phyloP scores from a whole-genome alignment of 2,113 vertebrate genomes.

The Delphinapterus leucas region DNA sequence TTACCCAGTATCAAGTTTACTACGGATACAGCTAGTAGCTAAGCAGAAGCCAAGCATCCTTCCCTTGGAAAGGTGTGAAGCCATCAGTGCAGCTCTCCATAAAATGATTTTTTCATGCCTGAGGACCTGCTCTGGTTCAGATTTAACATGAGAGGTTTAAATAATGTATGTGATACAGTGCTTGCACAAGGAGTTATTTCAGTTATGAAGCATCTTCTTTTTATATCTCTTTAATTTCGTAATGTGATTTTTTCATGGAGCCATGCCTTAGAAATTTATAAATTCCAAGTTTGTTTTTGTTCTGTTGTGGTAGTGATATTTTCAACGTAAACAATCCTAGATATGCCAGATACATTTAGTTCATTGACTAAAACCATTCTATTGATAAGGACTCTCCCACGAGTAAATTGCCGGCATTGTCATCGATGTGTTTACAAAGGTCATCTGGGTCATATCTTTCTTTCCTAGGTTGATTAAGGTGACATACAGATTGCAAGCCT shows the following conservation, averaged over 20 bases:
- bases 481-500: not conserved
- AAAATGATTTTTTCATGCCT: not conserved
- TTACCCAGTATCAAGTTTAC: not conserved
- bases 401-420: not conserved
- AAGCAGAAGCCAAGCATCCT: not conserved
- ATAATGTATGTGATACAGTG: not conserved
- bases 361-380: not conserved
- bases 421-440: not conserved
- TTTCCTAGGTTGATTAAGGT: not conserved
- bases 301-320: not conserved
- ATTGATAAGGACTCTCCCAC: not conserved
- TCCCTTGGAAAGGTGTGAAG: not conserved
- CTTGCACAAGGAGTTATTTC: not conserved
- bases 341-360: not conserved
- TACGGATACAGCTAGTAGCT: not conserved
- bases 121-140: not conserved
- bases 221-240: not conserved
- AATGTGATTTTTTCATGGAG: not conserved
- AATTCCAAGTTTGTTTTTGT: not conserved
- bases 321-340: not conserved
- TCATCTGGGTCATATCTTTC: not conserved
- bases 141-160: not conserved
- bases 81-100: not conserved
- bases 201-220: not conserved
- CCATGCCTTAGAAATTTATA: not conserved